These are phyloP conservation scores for Pollachius pollachius DNA, from an alignment of 2,113 vertebrate genomes.

Conservation along the genomic window DNA sequence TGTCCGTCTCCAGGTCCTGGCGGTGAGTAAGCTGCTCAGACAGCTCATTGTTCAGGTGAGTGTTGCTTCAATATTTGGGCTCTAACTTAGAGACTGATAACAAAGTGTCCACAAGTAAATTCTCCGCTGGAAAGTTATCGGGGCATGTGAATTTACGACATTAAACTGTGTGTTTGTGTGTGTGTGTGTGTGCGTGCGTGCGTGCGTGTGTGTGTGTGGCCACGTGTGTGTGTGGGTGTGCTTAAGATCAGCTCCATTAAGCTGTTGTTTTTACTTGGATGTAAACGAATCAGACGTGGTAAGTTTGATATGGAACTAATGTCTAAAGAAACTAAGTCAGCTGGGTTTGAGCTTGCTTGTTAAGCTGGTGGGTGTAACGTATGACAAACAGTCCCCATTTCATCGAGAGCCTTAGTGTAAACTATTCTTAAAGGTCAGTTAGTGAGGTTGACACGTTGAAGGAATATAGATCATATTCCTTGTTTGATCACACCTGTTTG, in stretches of 20 bases:
- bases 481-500: constrained; percentile 46
- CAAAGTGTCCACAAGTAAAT: too few species aligned
- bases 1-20: constrained; percentile 1
- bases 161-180: not conserved
- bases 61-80: too few species aligned
- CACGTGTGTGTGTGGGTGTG: too few species aligned
- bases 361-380: not conserved
- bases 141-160: too few species aligned
- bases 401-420: not conserved
- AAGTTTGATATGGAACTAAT: constrained; percentile 28
- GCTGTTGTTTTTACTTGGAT: constrained; percentile 35
- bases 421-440: too few species aligned
- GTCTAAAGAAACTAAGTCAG: not conserved
- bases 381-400: not conserved
- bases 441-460: not conserved
- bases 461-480: too few species aligned
- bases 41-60: constrained; percentile 50
- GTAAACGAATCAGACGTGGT: constrained; percentile 32
- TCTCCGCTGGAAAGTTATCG: too few species aligned
- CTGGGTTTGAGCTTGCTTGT: not conserved
- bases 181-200: too few species aligned
- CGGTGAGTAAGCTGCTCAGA: constrained; percentile 16
- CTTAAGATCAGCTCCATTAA: not conserved
- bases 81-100: too few species aligned
- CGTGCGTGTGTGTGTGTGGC: too few species aligned